Percentiles rank a stretch among this genome's conserved stretches.
phyloP scores from a whole-genome alignment of 2,113 vertebrate species.

The Fulica atra region DNA sequence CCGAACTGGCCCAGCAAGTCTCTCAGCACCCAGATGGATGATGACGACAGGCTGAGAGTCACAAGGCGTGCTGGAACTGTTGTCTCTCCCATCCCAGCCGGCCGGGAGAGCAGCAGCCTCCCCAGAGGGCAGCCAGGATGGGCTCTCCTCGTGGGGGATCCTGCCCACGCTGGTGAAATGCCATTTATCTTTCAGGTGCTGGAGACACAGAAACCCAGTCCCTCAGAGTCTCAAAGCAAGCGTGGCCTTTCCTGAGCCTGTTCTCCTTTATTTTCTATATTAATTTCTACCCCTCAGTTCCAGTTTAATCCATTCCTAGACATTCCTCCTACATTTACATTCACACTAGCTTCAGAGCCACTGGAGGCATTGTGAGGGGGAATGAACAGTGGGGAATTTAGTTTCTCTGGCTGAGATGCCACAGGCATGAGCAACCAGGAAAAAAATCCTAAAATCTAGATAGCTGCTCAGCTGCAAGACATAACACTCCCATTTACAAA shows the following conservation, averaged over 20 bases:
- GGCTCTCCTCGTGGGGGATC: neutral
- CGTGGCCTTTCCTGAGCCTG: neutral
- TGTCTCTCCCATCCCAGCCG: fast-evolving
- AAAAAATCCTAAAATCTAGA: constrained; percentile 6
- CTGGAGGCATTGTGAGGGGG: neutral
- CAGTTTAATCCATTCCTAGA: neutral
- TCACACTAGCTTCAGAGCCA: neutral
- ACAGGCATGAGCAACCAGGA: neutral
- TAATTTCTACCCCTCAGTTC: neutral
- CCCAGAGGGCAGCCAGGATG: neutral
- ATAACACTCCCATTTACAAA: neutral
- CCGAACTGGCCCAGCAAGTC: neutral
- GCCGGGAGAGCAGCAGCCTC: neutral
- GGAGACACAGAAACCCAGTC: neutral
- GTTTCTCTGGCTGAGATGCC: neutral
- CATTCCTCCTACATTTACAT: neutral
- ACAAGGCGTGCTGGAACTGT: neutral
- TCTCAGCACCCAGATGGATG: neutral
- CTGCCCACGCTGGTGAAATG: neutral
- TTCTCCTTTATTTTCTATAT: neutral
- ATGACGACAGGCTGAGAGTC: constrained; percentile 11
- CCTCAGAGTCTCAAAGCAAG: neutral
- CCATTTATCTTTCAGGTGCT: neutral
- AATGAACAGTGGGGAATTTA: neutral
- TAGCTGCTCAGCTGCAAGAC: neutral